phyloP scores from a whole-genome alignment of 2,797 vertebrate genomes.

The Taeniopygia guttata region DNA sequence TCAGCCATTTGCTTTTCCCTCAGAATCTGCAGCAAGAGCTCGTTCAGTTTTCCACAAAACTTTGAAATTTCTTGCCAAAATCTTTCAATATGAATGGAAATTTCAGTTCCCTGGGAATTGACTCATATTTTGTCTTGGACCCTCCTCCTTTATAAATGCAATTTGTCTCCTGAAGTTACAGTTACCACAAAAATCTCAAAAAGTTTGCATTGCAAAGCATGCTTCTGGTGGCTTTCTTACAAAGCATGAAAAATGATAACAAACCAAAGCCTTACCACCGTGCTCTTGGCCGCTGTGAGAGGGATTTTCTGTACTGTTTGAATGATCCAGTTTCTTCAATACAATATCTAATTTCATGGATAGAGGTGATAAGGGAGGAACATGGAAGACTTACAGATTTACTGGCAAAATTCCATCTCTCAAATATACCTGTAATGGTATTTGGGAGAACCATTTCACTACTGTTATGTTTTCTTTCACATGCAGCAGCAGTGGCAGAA shows the following conservation, averaged over 20 bases:
- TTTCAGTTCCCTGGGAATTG: not conserved
- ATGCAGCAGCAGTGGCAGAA: not conserved
- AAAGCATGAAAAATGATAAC: not conserved
- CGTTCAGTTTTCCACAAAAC: not conserved
- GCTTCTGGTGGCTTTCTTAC: not conserved
- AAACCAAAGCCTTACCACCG: not conserved
- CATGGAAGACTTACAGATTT: not conserved
- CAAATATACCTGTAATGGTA: not conserved
- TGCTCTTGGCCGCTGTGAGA: accelerated
- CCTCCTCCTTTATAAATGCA: not conserved
- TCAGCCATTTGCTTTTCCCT: not conserved
- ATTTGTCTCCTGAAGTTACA: not conserved
- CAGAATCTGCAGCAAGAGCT: not conserved
- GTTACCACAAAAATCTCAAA: not conserved
- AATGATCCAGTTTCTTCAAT: not conserved
- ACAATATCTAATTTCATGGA: not conserved
- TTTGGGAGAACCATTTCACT: not conserved
- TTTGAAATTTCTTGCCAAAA: not conserved
- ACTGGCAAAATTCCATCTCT: not conserved
- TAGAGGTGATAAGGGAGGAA: not conserved
- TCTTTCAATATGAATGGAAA: not conserved
- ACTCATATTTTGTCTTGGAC: not conserved
- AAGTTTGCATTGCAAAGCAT: not conserved
- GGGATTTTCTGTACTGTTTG: not conserved
- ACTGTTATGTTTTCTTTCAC: not conserved